Evolutionary conservation across 2,113 vertebrate species (phyloP), one percentile per base, ranked within the genome.

Genomic region (Syngnathus typhle): DNA sequence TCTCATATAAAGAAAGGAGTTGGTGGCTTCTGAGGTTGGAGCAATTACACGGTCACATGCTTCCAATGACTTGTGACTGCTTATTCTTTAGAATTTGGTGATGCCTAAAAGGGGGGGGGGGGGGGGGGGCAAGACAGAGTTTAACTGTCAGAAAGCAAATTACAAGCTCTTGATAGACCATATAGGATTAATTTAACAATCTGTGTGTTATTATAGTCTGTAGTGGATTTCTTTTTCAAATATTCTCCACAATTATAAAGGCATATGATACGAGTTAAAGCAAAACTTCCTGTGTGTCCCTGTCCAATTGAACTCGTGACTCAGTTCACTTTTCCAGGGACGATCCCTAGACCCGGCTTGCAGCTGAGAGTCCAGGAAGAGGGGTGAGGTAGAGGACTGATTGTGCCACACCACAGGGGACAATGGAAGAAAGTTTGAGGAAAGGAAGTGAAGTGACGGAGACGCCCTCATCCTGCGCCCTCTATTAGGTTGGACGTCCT

Each of bases 21-120:
- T 39, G 27, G 36, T 38, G 63, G 38, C 51, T 54, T 74, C 39
- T 65, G 36, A 52, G 73, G 51, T n/a, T 16, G 39, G 19, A 32
- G 70, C 54, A 67, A 71, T 69, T 73, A 68, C 47, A 72, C 64
- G 66, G 64, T 72, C 74, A 76, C 60, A 70, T 41, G 64, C 52
- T 21, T 47, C 64, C 72, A 68, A 82, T 69, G 38, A 83, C 73
- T 67, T 77, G 58, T 46, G 72, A 32, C 27, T 32, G 27, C 27
- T 32, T 32, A 32, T 32, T 79, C 70, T 55, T 46, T 69, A n/a
- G 54, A 64, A 68, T 78, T 61, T 85, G 75, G 82, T 86, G 77
- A 82, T 61, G 73, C 79, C 76, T 66, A 6, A 9, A 79, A 60
- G 70, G 16, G 47, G 44, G 23, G 13, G 44, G 56, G 0, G 55